Conservation (phyloP, 2,113 vertebrate genomes). For the Rattus rattus region DNA sequence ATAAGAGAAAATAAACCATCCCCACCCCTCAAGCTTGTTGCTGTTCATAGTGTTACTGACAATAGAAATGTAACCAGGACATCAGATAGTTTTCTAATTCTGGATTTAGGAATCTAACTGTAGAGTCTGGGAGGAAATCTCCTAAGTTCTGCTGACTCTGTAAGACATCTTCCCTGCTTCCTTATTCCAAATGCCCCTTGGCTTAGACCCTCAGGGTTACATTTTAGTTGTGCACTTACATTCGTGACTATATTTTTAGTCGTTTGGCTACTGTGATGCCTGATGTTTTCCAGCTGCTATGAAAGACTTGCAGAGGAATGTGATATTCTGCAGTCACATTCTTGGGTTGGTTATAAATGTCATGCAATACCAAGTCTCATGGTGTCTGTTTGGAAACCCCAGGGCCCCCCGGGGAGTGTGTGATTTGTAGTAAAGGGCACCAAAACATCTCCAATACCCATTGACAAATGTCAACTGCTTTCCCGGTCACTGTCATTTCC, state of each 20-base stretch:
- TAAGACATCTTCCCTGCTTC: not conserved
- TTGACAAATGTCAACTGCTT: conserved; percentile 67
- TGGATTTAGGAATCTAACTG: conserved; percentile 12
- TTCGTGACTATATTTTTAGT: conserved; percentile 2
- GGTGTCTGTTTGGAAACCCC: conserved; percentile 49
- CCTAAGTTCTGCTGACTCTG: not conserved
- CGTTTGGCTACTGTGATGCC: not conserved
- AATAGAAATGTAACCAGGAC: not conserved
- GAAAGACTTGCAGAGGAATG: not conserved
- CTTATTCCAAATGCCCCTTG: not conserved
- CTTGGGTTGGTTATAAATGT: conserved; percentile 30
- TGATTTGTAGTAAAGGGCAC: conserved; percentile 30
- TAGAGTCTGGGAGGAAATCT: not conserved
- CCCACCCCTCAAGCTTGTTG: not conserved
- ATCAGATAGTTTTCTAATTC: conserved; percentile 25
- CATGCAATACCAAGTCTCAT: not conserved
- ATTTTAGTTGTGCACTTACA: not conserved
- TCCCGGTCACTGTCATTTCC: conserved; percentile 63
- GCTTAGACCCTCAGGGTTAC: not conserved
- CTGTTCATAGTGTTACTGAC: too few species aligned
- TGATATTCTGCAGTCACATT: not conserved
- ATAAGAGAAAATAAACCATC: not conserved
- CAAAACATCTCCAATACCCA: conserved; percentile 44
- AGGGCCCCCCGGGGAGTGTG: not conserved
- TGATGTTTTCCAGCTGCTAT: not conserved